A percentile compares a stretch with the other conserved stretches of the same genome.
These are phyloP conservation scores for Lepidochrysops patricia DNA, from an alignment of 2,888 invertebrate species.

Conservation along the genomic window DNA sequence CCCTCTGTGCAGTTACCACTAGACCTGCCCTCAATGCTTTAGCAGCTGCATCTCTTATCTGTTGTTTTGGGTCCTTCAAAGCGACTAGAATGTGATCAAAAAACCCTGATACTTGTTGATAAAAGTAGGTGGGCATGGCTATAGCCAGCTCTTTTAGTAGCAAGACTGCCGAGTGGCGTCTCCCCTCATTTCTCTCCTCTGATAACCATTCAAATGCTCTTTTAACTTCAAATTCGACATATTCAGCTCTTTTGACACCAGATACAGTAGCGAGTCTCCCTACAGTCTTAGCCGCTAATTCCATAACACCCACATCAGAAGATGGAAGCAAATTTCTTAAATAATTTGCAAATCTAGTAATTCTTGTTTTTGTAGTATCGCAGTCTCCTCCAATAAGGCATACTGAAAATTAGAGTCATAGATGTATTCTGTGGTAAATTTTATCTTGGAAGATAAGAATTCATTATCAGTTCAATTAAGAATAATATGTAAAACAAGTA, in stretches of 20 bases:
- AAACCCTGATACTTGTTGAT: conserved; percentile 93
- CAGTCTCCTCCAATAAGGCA: conserved; percentile 95
- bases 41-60: conserved; percentile 93
- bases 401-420: conserved; percentile 71
- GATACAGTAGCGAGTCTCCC: conserved; percentile 93
- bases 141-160: conserved; percentile 94
- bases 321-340: conserved; percentile 92
- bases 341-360: conserved; percentile 94
- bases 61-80: conserved; percentile 91
- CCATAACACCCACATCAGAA: conserved; percentile 94
- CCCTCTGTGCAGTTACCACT: conserved; percentile 95
- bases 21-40: conserved; percentile 96
- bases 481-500: background rate
- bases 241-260: conserved; percentile 95
- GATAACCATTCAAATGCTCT: conserved; percentile 96
- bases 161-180: conserved; percentile 93
- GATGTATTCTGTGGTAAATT: background rate
- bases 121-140: conserved; percentile 97
- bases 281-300: conserved; percentile 95
- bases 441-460: background rate
- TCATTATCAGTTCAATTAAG: no score
- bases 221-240: conserved; percentile 98
- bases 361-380: conserved; percentile 91
- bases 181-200: conserved; percentile 91
- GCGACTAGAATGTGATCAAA: conserved; percentile 95